Conservation (phyloP, 2,113 vertebrate genomes). For the Phrynosoma platyrhinos region DNA sequence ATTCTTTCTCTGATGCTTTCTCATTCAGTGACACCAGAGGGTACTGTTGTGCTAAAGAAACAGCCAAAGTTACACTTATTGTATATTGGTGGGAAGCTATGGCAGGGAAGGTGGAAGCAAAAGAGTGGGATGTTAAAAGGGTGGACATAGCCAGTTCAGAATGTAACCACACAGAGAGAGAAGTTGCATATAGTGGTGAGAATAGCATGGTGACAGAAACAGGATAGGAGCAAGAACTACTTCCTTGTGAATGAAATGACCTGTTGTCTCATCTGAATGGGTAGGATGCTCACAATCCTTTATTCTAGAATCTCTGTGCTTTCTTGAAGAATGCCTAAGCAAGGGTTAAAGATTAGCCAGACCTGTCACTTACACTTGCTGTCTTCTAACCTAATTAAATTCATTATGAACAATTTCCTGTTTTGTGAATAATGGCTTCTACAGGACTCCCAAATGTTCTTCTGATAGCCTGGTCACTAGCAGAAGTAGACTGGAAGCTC, state of each 20-base stretch:
- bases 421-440: background rate
- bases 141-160: background rate
- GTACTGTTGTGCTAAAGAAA: conserved; percentile 2
- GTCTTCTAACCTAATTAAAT: background rate
- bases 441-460: background rate
- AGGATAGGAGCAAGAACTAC: background rate
- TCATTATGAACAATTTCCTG: background rate
- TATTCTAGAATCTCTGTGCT: background rate
- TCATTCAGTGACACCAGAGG: background rate
- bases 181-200: background rate
- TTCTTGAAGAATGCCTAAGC: background rate
- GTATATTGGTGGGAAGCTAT: background rate
- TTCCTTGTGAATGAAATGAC: background rate
- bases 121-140: background rate
- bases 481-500: too few relatives aligned
- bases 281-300: too few relatives aligned
- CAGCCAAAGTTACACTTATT: background rate
- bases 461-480: background rate
- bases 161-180: background rate
- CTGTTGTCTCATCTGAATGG: background rate
- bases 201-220: background rate
- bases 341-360: background rate
- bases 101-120: background rate
- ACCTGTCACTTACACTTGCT: background rate
- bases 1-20: background rate